These are phyloP conservation scores for Conus canariensis DNA, from an alignment of 2,888 invertebrate genomes.

Conservation along the genomic window DNA sequence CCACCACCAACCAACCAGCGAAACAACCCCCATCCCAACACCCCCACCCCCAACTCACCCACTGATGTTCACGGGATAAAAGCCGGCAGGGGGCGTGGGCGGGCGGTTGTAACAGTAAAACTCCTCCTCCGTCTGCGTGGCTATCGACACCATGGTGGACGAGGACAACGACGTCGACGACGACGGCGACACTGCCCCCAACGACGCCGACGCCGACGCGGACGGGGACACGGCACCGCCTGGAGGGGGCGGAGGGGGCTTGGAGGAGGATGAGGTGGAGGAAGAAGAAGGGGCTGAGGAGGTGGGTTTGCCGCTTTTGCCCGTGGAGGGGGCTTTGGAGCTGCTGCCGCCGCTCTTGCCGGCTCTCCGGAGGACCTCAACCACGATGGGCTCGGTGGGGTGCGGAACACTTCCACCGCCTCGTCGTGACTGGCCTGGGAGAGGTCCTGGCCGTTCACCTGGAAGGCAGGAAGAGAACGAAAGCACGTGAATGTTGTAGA, in stretches of 20 bases:
- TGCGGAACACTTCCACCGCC: conserved; percentile 77
- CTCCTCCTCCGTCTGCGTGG: conserved; percentile 77
- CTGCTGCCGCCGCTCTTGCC: conserved; percentile 50
- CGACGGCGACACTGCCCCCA: neutral
- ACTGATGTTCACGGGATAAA: conserved; percentile 65
- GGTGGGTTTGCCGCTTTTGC: neutral
- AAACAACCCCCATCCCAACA: neutral
- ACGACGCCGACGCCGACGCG: too few relatives aligned
- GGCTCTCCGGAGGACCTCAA: conserved; percentile 76
- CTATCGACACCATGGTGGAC: conserved; percentile 75
- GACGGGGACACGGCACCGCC: too few relatives aligned
- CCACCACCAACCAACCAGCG: neutral
- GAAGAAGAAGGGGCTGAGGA: neutral
- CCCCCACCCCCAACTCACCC: conserved; percentile 61
- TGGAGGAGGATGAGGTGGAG: neutral
- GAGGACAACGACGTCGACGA: conserved; percentile 32
- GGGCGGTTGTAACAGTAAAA: conserved; percentile 72
- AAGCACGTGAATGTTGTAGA: neutral
- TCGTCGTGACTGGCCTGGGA: conserved; percentile 78
- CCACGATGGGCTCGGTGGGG: conserved; percentile 78
- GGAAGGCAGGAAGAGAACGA: conserved; percentile 44
- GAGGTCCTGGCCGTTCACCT: conserved; percentile 79
- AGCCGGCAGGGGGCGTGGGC: conserved; percentile 69
- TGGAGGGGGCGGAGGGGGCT: neutral
- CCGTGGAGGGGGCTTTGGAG: neutral